These are phyloP conservation scores for Scaptomyza flava DNA, from an alignment of 2,888 invertebrate species.

Conservation along the genomic window DNA sequence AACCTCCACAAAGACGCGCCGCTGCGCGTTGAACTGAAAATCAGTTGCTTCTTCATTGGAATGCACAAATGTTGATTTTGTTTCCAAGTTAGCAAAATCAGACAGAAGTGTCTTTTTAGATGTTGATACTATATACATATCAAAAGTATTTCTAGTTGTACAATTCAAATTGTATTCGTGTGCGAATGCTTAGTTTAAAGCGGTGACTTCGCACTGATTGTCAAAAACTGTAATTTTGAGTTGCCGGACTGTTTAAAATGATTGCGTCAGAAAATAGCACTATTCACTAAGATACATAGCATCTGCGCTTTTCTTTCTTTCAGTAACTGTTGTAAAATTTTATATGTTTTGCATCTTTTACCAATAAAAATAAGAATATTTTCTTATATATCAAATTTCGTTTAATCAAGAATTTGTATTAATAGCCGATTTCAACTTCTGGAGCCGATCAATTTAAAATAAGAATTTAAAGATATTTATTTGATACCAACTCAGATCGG, in stretches of 20 bases:
- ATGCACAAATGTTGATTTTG: slow-evolving; percentile 78
- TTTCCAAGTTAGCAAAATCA: slow-evolving; percentile 79
- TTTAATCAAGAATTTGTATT: not conserved
- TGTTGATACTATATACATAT: slow-evolving; percentile 83
- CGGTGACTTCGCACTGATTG: slow-evolving; percentile 16
- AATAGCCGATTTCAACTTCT: not conserved
- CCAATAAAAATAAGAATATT: not conserved
- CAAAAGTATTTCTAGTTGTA: not conserved
- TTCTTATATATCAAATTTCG: not conserved
- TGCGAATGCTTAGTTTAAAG: slow-evolving; percentile 11
- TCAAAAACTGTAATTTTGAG: not conserved
- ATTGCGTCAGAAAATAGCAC: too few relatives aligned
- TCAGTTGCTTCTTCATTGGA: slow-evolving; percentile 79
- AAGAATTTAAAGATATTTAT: not conserved
- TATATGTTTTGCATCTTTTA: not conserved
- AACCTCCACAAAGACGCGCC: slow-evolving; percentile 80
- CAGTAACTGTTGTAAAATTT: not conserved
- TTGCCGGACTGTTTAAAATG: slow-evolving; percentile 26
- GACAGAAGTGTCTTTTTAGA: slow-evolving; percentile 80
- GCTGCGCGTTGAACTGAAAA: slow-evolving; percentile 81
- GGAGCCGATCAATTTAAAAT: not conserved
- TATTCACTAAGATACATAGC: too few relatives aligned
- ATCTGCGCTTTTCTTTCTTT: not conserved
- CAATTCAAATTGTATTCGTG: slow-evolving; percentile 8
- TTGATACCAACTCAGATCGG: not conserved